Conservation (phyloP, 1,140 invertebrate genomes). For the Eufriesea mexicana region DNA sequence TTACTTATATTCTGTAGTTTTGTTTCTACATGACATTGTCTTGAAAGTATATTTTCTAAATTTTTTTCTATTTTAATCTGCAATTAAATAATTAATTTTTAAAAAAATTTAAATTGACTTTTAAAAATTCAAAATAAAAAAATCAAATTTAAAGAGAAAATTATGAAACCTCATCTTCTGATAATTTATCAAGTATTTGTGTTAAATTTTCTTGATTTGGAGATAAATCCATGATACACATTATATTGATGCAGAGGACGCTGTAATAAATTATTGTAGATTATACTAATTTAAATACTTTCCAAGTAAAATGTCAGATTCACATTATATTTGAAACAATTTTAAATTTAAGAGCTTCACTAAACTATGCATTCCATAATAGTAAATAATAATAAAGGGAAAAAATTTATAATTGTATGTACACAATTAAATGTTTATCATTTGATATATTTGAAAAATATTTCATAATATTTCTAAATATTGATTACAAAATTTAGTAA, state of each 20-base stretch:
- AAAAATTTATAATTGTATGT: background rate
- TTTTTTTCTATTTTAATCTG: conserved; percentile 81
- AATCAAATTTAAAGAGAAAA: conserved; percentile 25
- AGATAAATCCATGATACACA: conserved; percentile 60
- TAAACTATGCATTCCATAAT: background rate
- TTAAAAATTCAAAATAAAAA: background rate
- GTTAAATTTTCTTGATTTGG: conserved; percentile 72
- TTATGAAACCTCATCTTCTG: conserved; percentile 72
- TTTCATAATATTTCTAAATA: background rate
- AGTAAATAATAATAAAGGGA: background rate
- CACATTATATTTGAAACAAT: background rate
- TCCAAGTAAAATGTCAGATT: background rate
- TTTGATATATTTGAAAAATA: background rate
- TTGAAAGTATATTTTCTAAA: conserved; percentile 84
- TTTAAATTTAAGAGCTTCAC: background rate
- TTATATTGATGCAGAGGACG: background rate
- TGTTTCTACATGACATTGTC: conserved; percentile 85
- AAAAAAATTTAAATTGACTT: background rate
- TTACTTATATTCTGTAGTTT: conserved; percentile 86
- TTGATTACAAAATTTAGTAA: background rate
- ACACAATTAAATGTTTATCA: background rate
- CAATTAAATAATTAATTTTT: background rate
- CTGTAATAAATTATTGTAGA: background rate
- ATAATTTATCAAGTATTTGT: conserved; percentile 69
- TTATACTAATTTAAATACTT: background rate